Conservation (phyloP, 2,888 invertebrate species). For the Malacosoma neustria region DNA sequence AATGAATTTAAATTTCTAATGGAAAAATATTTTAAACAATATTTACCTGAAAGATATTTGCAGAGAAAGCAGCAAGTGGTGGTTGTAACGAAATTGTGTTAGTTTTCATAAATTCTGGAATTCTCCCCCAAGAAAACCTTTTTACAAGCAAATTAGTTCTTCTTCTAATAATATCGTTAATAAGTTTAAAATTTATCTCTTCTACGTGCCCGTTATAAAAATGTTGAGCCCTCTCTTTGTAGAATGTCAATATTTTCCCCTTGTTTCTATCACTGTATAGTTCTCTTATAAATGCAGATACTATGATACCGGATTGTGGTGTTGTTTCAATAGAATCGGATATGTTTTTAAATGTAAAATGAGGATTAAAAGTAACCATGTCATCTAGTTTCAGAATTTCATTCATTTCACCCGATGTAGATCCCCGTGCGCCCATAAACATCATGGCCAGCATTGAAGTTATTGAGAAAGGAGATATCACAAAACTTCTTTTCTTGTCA, state of each 20-base stretch:
- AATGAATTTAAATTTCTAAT: no score
- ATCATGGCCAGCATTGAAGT: conserved; percentile 93
- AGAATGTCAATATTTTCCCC: conserved; percentile 88
- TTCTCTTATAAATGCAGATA: conserved; percentile 87
- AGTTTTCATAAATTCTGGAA: conserved; percentile 84
- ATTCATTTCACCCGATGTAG: conserved; percentile 93
- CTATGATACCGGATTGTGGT: conserved; percentile 81
- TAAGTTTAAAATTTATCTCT: conserved; percentile 87
- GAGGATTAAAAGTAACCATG: conserved; percentile 93
- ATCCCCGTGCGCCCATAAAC: conserved; percentile 89
- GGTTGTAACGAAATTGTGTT: conserved; percentile 82
- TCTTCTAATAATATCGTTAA: conserved; percentile 87
- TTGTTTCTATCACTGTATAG: conserved; percentile 88
- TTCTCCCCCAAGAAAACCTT: conserved; percentile 84
- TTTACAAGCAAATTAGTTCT: conserved; percentile 87
- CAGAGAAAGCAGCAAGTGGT: conserved; percentile 86
- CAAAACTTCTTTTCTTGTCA: conserved; percentile 84
- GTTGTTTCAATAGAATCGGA: conserved; percentile 85
- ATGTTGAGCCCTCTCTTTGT: conserved; percentile 90
- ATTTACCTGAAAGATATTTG: conserved; percentile 86
- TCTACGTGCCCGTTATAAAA: conserved; percentile 92
- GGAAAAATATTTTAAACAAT: no score
- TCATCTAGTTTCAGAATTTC: conserved; percentile 89
- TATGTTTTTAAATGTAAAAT: conserved; percentile 88
- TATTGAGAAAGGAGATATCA: conserved; percentile 88